phyloP scores from a whole-genome alignment of 2,888 invertebrate species.

The Drosophila neotestacea region DNA sequence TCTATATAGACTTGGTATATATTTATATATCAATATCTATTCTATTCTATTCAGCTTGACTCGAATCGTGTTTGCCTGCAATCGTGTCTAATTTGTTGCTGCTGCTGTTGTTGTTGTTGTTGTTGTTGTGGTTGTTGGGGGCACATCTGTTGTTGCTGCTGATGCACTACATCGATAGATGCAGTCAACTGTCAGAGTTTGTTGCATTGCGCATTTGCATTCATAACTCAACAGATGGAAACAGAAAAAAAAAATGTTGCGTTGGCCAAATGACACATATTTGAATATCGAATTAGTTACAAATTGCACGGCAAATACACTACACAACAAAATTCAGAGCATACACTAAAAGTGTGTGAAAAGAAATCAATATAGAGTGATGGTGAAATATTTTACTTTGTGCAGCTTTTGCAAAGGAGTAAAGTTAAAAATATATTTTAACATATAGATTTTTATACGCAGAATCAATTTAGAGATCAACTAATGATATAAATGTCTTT shows the following conservation, averaged over 20 bases:
- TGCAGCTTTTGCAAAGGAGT: no score
- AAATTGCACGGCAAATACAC: conserved; percentile 56
- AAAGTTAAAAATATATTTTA: no score
- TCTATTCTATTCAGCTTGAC: conserved; percentile 21
- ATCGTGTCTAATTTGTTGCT: conserved; percentile 77
- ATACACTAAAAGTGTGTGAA: no score
- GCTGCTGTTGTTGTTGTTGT: conserved; percentile 47
- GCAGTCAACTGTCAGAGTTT: conserved; percentile 54
- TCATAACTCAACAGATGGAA: conserved; percentile 77
- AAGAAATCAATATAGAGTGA: no score
- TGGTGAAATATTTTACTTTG: no score
- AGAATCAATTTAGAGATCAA: no score
- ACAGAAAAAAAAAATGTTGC: conserved; percentile 59
- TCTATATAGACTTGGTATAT: conserved; percentile 11
- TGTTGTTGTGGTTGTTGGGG: conserved; percentile 40
- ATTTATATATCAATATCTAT: conserved; percentile 17
- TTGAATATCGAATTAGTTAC: conserved; percentile 73
- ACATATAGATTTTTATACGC: no score
- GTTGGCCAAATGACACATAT: conserved; percentile 74
- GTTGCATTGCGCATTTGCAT: conserved; percentile 74
- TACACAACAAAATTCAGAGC: conserved; percentile 10
- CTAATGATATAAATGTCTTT: no score
- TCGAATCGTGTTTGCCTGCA: conserved; percentile 48
- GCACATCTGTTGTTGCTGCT: conserved; percentile 67
- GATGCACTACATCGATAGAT: conserved; percentile 78